Evolutionary conservation across 2,888 invertebrate species (phyloP), one percentile per base, ranked within the genome.

Genomic region (Tachystola acroxantha): DNA sequence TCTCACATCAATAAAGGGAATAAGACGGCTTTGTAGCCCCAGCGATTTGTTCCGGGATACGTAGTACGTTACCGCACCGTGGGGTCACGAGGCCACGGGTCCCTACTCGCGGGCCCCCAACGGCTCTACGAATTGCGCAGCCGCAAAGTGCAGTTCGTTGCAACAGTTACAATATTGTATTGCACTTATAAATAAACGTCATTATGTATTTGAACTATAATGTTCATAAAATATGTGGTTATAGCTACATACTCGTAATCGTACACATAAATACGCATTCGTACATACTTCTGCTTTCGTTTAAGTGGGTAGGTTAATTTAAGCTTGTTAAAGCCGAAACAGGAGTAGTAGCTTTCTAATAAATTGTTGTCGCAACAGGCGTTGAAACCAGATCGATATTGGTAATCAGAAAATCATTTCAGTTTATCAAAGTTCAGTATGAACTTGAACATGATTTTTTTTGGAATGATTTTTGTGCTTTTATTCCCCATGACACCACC

Each of bases 31-130:
- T n/a, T n/a, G n/a, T 28, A 30, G 30, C 13, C 14, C 7, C 24
- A 14, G 29, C 20, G 29, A 35, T 29, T 22, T 12, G 36, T 45
- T 42, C 43, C 46, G 44, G 45, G 43, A 39, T 30, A 26, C 19
- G 35, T 49, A 42, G 38, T 30, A 26, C 19, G 35, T 49, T 52
- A 43, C 43, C 33, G 34, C 50, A 27, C n/a, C n/a, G n/a, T 47
- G 44, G 45, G 51, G 43, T 48, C 48, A 46, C 27, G 11, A 34
- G 31, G 33, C 32, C 32, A 4, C 7, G 10, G 11, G 28, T 11
- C 28, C 28, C 28, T 28, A 11, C 12, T 13, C 7, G n/a, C n/a
- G 6, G 9, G 29, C n/a, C 29, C 10, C 14, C 16, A 5, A n/a
- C n/a, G 29, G 14, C n/a, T 7, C 10, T 9, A 5, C 14, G 16